Evolutionary conservation across 1,140 invertebrate species (phyloP).

Genomic region (Drosophila orosa): DNA sequence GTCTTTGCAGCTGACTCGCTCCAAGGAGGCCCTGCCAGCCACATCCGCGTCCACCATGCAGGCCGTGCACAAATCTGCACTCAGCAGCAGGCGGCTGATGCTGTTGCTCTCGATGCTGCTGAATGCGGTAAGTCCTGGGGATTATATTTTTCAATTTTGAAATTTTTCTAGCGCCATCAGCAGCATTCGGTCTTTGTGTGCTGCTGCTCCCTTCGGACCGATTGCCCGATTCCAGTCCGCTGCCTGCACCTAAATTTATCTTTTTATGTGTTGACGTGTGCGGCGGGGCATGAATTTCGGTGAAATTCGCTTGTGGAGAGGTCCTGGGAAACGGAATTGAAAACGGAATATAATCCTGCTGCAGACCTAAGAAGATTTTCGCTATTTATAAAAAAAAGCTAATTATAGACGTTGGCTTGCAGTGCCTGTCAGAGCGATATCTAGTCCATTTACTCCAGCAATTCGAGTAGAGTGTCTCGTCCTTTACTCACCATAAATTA

Average conservation of each 20-base stretch:
- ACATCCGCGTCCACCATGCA: conserved; percentile 54
- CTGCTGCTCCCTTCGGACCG: conserved; percentile 9
- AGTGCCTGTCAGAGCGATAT: neutral
- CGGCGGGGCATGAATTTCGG: conserved; percentile 49
- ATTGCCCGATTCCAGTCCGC: conserved; percentile 14
- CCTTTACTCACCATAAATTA: conserved; percentile 23
- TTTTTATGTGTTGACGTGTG: conserved; percentile 44
- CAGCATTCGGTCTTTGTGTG: conserved; percentile 26
- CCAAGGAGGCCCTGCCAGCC: conserved; percentile 4
- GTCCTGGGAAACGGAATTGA: neutral
- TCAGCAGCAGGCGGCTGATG: conserved; percentile 62
- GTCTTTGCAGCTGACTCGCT: conserved; percentile 18
- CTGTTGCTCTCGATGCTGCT: conserved; percentile 71
- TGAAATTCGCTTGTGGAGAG: conserved; percentile 35
- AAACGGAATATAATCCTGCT: conserved; percentile 17
- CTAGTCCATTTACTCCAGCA: neutral
- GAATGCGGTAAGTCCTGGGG: conserved; percentile 74
- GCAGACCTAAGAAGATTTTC: conserved; percentile 13
- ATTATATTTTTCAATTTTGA: conserved; percentile 73
- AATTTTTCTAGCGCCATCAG: conserved; percentile 41
- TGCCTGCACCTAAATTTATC: conserved; percentile 44
- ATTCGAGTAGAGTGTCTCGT: conserved; percentile 18
- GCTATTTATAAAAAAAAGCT: conserved; percentile 22
- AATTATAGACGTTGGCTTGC: conserved; percentile 22
- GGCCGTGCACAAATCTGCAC: conserved; percentile 71